Conservation (phyloP, 1,140 invertebrate species). For the Centruroides sculpturatus region DNA sequence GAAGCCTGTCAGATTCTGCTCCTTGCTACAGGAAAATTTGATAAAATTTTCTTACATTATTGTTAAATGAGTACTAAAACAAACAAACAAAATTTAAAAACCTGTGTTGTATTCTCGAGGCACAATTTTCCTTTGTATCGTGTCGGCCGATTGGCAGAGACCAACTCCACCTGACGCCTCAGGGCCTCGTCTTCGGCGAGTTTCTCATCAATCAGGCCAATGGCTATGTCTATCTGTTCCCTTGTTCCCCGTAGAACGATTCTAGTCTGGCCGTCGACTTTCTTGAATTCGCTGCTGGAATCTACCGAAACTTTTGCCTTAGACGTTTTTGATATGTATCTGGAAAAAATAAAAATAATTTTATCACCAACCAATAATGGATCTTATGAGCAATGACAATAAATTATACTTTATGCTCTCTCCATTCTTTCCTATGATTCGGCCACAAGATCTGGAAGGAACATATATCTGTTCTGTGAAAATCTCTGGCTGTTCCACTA, state of each 20-base stretch:
- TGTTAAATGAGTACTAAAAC: no score
- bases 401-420: conserved; percentile 39
- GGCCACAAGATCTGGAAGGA: conserved; percentile 41
- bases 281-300: conserved; percentile 14
- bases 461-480: conserved; percentile 47
- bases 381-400: neutral
- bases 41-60: no score
- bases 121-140: neutral
- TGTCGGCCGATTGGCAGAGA: neutral
- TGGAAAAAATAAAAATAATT: neutral
- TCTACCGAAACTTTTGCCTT: conserved; percentile 46
- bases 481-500: conserved; percentile 47
- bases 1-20: neutral
- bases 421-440: conserved; percentile 52
- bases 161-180: neutral
- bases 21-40: neutral
- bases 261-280: conserved; percentile 19
- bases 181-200: conserved; percentile 30
- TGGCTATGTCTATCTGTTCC: conserved; percentile 42
- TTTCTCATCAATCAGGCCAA: conserved; percentile 41
- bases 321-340: conserved; percentile 43
- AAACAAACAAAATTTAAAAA: neutral
- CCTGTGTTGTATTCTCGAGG: neutral
- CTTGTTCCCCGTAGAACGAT: conserved; percentile 41
- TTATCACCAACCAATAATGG: neutral